Percentiles rank a stretch among this genome's conserved stretches.
phyloP scores from a whole-genome alignment of 2,888 invertebrate species.

The Pedicia rivosa region DNA sequence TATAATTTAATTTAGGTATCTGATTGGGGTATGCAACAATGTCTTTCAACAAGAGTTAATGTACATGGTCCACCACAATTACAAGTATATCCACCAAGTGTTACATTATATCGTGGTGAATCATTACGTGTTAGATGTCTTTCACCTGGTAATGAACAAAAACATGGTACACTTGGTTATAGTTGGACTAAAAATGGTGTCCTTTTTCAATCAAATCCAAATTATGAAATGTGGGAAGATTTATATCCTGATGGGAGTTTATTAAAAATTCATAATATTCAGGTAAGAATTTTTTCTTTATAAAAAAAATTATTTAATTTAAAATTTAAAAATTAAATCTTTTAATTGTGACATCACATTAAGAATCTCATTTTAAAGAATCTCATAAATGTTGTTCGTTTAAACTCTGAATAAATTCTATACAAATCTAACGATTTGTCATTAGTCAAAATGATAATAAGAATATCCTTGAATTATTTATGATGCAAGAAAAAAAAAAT shows the following conservation, averaged over 20 bases:
- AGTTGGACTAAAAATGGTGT: constrained; percentile 70
- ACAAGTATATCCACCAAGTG: constrained; percentile 47
- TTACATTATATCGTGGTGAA: constrained; percentile 40
- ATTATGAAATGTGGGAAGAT: constrained; percentile 71
- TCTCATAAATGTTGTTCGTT: too few relatives aligned
- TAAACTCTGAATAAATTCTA: too few relatives aligned
- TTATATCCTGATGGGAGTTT: constrained; percentile 72
- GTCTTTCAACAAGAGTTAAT: constrained; percentile 41
- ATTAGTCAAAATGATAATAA: too few relatives aligned
- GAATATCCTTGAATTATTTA: too few relatives aligned
- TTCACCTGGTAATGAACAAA: constrained; percentile 42
- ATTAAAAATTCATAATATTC: constrained; percentile 58
- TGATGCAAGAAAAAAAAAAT: too few relatives aligned
- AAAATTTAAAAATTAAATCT: too few relatives aligned
- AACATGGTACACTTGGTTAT: constrained; percentile 52
- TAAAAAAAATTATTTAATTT: too few relatives aligned
- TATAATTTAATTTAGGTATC: too few relatives aligned
- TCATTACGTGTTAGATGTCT: constrained; percentile 37
- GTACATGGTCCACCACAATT: constrained; percentile 44
- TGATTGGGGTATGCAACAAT: constrained; percentile 49
- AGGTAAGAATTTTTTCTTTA: too few relatives aligned
- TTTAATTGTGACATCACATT: too few relatives aligned
- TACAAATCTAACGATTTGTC: too few relatives aligned
- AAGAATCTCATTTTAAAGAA: too few relatives aligned
- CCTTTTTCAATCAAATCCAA: constrained; percentile 53